Evolutionary conservation across 1,140 invertebrate species (phyloP), one percentile per base, ranked within the genome.

Genomic region (Aphelenchoides fujianensis): DNA sequence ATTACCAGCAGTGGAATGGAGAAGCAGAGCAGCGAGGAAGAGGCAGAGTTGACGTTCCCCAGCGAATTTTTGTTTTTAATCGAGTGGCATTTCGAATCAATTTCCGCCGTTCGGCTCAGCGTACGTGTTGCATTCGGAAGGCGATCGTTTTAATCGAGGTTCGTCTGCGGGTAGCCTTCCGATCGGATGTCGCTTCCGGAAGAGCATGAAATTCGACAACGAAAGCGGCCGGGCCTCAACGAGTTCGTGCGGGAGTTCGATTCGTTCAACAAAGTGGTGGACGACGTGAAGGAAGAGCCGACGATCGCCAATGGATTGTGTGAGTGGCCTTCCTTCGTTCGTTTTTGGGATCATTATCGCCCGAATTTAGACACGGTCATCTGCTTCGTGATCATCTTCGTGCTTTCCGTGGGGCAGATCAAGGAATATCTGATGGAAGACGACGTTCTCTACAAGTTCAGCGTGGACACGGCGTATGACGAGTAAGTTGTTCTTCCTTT

Each of bases 281-380:
- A 77, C n/a, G 66, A 79, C 28, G 75, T 80, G n/a, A 75, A 77
- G 57, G 75, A 77, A 63, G 73, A 79, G 28, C 73, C 73, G 32
- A 79, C 55, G 30, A 73, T 74, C 7, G 52, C 71, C 9, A 80
- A 76, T 52, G 78, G 75, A 12, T 36, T 77, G 32, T 70, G 75
- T 77, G 70, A 62, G 63, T 68, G 37, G 27, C 23, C 19, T 30
- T 7, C 55, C 19, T 12, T 16, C 27, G 28, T 19, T n/a, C n/a
- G 1, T 3, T 27, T 35, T 79, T 77, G 3, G 27, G 1, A 1
- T n/a, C 23, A n/a, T n/a, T n/a, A n/a, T n/a, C n/a, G n/a, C n/a
- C 16, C 69, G 27, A 67, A 35, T 68, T 69, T 28, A 69, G 67
- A 30, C 23, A 16, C 67, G 0, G 71, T 69, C 61, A 16, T 48